Percentiles rank a stretch among this genome's conserved stretches.
phyloP scores from a whole-genome alignment of 2,113 vertebrate species.

The Pygoscelis antarcticus region DNA sequence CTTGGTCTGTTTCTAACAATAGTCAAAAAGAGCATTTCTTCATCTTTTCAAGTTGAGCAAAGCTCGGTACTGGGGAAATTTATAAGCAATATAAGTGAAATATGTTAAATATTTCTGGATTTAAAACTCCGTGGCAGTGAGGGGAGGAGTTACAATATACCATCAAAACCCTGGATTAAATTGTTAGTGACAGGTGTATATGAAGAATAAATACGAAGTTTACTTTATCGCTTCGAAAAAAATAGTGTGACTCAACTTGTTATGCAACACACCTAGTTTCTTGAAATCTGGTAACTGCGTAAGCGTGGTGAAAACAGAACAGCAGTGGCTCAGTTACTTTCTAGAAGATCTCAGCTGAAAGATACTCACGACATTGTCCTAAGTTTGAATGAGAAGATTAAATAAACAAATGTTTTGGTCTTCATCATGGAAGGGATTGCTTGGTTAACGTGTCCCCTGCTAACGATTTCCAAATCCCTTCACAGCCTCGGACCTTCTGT shows the following conservation, averaged over 20 bases:
- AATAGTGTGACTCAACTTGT: not conserved
- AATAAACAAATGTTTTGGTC: not conserved
- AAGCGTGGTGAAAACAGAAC: not conserved
- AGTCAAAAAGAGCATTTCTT: not conserved
- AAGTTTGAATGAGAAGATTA: not conserved
- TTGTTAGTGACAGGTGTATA: not conserved
- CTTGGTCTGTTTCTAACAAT: not conserved
- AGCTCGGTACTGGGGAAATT: not conserved
- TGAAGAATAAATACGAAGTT: not conserved
- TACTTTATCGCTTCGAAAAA: not conserved
- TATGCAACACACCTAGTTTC: not conserved
- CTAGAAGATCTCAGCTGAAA: not conserved
- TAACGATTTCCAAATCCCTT: not conserved
- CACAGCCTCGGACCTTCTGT: not conserved
- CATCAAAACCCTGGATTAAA: not conserved
- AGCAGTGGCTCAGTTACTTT: not conserved
- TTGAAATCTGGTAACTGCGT: not conserved
- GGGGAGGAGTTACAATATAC: not conserved
- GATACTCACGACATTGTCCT: not conserved
- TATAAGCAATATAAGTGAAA: not conserved
- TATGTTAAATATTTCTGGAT: not conserved
- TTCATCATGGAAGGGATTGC: not conserved
- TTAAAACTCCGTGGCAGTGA: not conserved
- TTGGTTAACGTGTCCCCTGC: not conserved
- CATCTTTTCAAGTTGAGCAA: not conserved